Percentiles rank a stretch among this genome's conserved stretches.
phyloP scores from a whole-genome alignment of 2,797 vertebrate species.

The Sebastes ruberrimus region DNA sequence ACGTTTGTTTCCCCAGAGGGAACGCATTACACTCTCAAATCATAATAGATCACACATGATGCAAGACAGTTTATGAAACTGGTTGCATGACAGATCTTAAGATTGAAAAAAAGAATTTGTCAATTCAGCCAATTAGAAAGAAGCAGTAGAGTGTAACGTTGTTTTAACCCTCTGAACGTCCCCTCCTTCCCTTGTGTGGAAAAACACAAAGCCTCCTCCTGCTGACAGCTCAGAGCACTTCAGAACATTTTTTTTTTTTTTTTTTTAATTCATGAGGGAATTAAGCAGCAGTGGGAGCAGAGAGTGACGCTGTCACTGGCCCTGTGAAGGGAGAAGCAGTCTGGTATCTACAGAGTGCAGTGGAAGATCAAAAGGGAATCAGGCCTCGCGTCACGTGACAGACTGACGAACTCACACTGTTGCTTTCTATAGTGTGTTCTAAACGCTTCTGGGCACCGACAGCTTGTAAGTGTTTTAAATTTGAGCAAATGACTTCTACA shows the following conservation, averaged over 20 bases:
- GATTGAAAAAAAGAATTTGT: neutral
- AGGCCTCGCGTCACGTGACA: neutral
- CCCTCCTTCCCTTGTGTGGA: neutral
- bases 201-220: neutral
- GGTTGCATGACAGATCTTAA: neutral
- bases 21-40: conserved; percentile 2
- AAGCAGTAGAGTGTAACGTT: neutral
- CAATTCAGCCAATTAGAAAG: neutral
- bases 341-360: conserved; percentile 4
- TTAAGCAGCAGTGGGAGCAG: neutral
- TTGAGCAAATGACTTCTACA: neutral
- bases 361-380: neutral
- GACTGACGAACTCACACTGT: neutral
- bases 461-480: neutral
- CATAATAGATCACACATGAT: neutral
- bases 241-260: neutral
- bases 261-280: neutral
- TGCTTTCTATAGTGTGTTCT: neutral
- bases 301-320: neutral
- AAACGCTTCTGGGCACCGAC: neutral
- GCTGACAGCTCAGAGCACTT: conserved; percentile 18
- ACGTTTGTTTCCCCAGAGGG: neutral
- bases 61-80: neutral
- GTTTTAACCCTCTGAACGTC: neutral
- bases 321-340: conserved; percentile 1